Percentiles rank a stretch among this genome's conserved stretches.
phyloP scores from a whole-genome alignment of 2,888 invertebrate species.

The Lissonota sp. region DNA sequence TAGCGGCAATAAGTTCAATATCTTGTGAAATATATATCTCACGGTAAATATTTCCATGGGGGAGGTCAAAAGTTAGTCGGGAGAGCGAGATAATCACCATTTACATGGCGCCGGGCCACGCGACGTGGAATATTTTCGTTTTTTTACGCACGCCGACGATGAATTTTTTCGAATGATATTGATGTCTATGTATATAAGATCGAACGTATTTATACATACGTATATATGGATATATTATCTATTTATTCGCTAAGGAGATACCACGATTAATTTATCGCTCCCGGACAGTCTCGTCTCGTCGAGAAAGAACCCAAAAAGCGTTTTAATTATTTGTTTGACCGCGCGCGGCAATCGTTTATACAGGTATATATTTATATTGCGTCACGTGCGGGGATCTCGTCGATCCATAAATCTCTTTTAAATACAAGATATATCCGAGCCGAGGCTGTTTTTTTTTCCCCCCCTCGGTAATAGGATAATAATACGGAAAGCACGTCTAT shows the following conservation, averaged over 20 bases:
- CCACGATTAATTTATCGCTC: slow-evolving; percentile 59
- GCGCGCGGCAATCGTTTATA: slow-evolving; percentile 43
- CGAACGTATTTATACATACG: slow-evolving; percentile 3
- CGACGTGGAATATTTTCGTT: slow-evolving; percentile 47
- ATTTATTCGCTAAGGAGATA: neutral
- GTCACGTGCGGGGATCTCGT: slow-evolving; percentile 58
- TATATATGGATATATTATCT: neutral
- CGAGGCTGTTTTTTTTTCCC: slow-evolving; percentile 37
- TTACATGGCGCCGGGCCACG: slow-evolving; percentile 36
- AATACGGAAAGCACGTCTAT: slow-evolving; percentile 27
- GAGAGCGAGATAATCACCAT: slow-evolving; percentile 16
- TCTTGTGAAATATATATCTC: no score
- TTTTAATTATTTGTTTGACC: slow-evolving; percentile 71
- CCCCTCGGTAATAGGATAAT: slow-evolving; percentile 45
- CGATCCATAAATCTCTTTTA: slow-evolving; percentile 71
- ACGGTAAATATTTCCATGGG: slow-evolving; percentile 22
- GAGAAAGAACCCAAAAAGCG: slow-evolving; percentile 46
- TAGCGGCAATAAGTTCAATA: no score
- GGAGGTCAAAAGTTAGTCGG: slow-evolving; percentile 24
- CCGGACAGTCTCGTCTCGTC: slow-evolving; percentile 58
- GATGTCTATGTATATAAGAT: neutral
- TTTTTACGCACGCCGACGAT: slow-evolving; percentile 43
- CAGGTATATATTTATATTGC: slow-evolving; percentile 14
- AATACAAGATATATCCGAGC: slow-evolving; percentile 65
- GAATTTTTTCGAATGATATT: slow-evolving; percentile 45